Conservation (phyloP, 1,140 invertebrate genomes). For the Pachypeltis micranthus region DNA sequence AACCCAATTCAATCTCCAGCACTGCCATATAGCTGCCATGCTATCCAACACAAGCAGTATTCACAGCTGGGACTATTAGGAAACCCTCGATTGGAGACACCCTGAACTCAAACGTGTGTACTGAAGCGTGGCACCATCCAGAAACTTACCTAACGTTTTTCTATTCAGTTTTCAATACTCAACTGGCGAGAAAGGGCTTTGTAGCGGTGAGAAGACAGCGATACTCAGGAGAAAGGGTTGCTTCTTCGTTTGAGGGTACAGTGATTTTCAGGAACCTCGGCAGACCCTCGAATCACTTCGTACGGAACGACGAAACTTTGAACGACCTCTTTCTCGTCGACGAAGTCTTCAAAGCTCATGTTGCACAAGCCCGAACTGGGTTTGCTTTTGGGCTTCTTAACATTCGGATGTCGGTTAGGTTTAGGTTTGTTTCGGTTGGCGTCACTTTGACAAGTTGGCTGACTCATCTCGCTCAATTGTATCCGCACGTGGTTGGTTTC, state of each 20-base stretch:
- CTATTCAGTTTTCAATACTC: not conserved
- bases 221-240: conserved; percentile 50
- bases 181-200: not conserved
- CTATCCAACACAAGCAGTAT: too few species aligned
- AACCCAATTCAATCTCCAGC: too few species aligned
- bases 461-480: conserved; percentile 38
- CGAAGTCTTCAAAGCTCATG: conserved; percentile 65
- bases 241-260: conserved; percentile 50
- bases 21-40: too few species aligned
- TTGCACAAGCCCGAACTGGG: conserved; percentile 49
- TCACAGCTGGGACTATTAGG: too few species aligned
- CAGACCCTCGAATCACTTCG: conserved; percentile 45
- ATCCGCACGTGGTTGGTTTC: conserved; percentile 26
- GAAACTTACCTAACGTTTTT: too few species aligned
- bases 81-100: too few species aligned
- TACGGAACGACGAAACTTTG: conserved; percentile 36
- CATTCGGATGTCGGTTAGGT: conserved; percentile 27
- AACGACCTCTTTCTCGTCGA: conserved; percentile 23
- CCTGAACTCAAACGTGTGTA: too few species aligned
- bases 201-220: not conserved
- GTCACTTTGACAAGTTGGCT: conserved; percentile 21
- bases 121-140: too few species aligned
- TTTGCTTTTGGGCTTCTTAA: conserved; percentile 26
- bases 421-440: conserved; percentile 35
- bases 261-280: conserved; percentile 45